phyloP scores from a whole-genome alignment of 1,140 invertebrate genomes.

The Drosophila parabipectinata region DNA sequence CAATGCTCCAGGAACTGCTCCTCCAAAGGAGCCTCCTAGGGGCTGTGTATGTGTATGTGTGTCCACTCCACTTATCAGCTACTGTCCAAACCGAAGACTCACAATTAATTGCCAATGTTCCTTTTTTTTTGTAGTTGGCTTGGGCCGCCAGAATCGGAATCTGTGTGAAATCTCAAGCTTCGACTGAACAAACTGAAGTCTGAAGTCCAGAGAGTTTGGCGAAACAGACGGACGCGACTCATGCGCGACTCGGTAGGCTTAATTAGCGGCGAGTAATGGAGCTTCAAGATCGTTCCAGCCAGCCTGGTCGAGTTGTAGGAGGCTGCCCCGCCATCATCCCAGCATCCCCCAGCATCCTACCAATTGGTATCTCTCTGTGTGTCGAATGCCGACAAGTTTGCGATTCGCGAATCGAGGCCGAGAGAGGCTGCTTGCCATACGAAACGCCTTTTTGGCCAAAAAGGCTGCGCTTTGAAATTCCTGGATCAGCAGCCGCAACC shows the following conservation, averaged over 20 bases:
- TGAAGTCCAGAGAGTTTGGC: conserved; percentile 6
- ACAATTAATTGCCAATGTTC: conserved; percentile 81
- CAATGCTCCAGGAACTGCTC: conserved; percentile 37
- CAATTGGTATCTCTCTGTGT: conserved; percentile 20
- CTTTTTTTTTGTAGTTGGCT: conserved; percentile 31
- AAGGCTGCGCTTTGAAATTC: conserved; percentile 57
- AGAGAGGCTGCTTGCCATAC: conserved; percentile 3
- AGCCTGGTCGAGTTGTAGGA: conserved; percentile 64
- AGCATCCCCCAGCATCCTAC: background rate
- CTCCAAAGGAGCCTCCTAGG: conserved; percentile 26
- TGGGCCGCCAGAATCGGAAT: conserved; percentile 60
- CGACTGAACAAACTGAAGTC: conserved; percentile 36
- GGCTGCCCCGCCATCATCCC: conserved; percentile 13
- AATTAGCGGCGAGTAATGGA: conserved; percentile 78
- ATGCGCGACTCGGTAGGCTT: conserved; percentile 75
- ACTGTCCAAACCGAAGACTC: conserved; percentile 69
- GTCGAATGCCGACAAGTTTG: conserved; percentile 35
- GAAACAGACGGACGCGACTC: conserved; percentile 34
- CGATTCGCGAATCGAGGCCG: conserved; percentile 48
- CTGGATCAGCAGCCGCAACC: conserved; percentile 44
- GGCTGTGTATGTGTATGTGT: conserved; percentile 22
- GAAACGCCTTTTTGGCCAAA: conserved; percentile 39
- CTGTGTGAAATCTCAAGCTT: conserved; percentile 74
- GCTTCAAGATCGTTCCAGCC: conserved; percentile 43
- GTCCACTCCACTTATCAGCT: conserved; percentile 77